Base-by-base conservation (phyloP, 1,140 invertebrate species). In the Ceratina japonica region DNA sequence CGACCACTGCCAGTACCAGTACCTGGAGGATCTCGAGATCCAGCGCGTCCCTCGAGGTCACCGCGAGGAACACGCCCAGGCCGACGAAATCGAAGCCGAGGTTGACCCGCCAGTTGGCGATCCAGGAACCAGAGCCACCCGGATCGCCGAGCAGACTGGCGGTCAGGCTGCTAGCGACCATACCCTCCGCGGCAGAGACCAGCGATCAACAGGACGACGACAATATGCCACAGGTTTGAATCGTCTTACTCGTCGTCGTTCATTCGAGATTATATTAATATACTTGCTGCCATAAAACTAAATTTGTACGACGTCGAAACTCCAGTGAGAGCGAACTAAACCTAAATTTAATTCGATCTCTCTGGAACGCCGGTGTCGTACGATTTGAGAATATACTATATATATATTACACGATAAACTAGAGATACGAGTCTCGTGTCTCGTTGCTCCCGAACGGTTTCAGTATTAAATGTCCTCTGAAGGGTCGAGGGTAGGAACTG, bases 1-100 rank as follows among this genome's bases (percentile, higher is more conserved):
- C 94, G 0, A 97, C 96, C 0, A 97, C 96, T 0, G 96, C 96
- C 18, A 97, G 96, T 84, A 97, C 97, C 5, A 96, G 96, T 74
- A 97, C 97, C 1, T 97, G 97, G 95, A 92, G 96, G 20, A 94
- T 96, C 82, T 96, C 96, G 1, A 93, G 96, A 56, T 97, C 96
- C 0, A 96, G 95, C 88, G 95, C 95, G 0, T 94, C 93, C 7
- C 65, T 91, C 37, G 91, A 90, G 64, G 82, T 84, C 12, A 90
- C 80, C 78, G 81, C 81, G 13, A 82, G 87, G n/a, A 89, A 83
- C 12, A 89, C 87, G 15, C 89, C 88, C 13, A 90, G 87, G 72
- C 89, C 82, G 4, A 71, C 85, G 0, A 91, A 92, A 75, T 89
- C 91, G 4, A 95, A 96, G 87, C 96, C 96, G 2, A 93, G 96